Conservation (phyloP, 2,113 vertebrate species). For the Pomatorhinus ruficollis region DNA sequence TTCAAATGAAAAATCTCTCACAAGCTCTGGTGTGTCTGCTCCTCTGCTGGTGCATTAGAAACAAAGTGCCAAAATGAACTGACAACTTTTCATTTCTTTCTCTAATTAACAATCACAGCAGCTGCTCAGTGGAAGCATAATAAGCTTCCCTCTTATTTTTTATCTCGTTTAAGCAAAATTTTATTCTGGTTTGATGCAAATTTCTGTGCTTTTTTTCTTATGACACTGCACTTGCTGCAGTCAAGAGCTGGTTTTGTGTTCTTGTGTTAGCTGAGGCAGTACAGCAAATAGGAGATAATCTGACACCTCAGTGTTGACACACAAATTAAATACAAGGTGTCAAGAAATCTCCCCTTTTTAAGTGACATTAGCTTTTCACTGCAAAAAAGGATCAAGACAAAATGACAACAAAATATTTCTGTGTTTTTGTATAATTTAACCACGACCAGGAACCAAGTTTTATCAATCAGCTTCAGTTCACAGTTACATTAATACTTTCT, state of each 20-base stretch:
- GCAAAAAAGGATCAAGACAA: neutral
- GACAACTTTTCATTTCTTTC: neutral
- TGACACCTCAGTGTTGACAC: neutral
- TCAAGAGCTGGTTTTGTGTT: neutral
- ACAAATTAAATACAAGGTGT: neutral
- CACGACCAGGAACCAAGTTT: neutral
- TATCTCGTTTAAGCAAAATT: neutral
- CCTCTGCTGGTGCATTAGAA: neutral
- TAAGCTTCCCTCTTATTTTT: neutral
- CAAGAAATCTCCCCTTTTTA: neutral
- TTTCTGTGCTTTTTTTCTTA: neutral
- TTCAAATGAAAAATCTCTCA: neutral
- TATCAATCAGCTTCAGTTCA: neutral
- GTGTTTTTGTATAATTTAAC: neutral
- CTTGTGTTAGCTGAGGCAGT: neutral
- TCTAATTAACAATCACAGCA: conserved; percentile 26
- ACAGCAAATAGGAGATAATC: neutral
- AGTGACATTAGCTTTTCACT: neutral
- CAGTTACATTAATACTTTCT: neutral
- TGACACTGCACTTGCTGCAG: neutral
- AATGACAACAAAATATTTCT: neutral
- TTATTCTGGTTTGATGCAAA: neutral
- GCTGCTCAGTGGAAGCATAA: neutral
- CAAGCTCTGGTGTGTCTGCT: neutral
- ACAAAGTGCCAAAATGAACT: neutral